phyloP scores from a whole-genome alignment of 2,888 invertebrate species.

The Meiosimyza decipiens region DNA sequence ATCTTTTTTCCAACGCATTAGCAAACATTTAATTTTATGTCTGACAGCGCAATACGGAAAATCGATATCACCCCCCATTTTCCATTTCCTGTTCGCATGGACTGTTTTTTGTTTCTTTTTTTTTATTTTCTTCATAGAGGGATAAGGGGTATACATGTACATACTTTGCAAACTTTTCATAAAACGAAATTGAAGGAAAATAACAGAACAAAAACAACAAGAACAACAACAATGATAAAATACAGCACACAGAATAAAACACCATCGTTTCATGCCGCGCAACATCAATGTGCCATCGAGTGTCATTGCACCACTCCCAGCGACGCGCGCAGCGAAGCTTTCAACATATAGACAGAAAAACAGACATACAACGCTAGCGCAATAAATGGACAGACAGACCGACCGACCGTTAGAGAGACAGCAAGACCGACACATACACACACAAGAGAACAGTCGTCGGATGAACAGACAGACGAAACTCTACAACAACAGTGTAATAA shows the following conservation, averaged over 20 bases:
- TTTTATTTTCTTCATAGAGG: background rate
- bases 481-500: too few relatives aligned
- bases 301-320: slow-evolving; percentile 35
- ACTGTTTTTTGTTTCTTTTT: background rate
- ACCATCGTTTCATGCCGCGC: background rate
- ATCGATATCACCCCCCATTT: slow-evolving; percentile 27
- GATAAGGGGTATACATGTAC: background rate
- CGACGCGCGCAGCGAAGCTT: slow-evolving; percentile 29
- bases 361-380: background rate
- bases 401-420: background rate
- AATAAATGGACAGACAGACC: background rate
- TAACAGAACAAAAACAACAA: background rate
- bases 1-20: slow-evolving; percentile 17
- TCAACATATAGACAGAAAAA: slow-evolving; percentile 8
- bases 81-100: background rate
- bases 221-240: slow-evolving; percentile 9
- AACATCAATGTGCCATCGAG: slow-evolving; percentile 12
- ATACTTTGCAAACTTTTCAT: background rate
- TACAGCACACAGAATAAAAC: background rate
- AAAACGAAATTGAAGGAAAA: slow-evolving; percentile 8
- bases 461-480: slow-evolving; percentile 2
- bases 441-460: background rate
- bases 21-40: slow-evolving; percentile 24
- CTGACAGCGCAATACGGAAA: slow-evolving; percentile 28
- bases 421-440: background rate